Evolutionary conservation across 1,140 invertebrate species (phyloP).

Genomic region (Panagrolaimus sp.): DNA sequence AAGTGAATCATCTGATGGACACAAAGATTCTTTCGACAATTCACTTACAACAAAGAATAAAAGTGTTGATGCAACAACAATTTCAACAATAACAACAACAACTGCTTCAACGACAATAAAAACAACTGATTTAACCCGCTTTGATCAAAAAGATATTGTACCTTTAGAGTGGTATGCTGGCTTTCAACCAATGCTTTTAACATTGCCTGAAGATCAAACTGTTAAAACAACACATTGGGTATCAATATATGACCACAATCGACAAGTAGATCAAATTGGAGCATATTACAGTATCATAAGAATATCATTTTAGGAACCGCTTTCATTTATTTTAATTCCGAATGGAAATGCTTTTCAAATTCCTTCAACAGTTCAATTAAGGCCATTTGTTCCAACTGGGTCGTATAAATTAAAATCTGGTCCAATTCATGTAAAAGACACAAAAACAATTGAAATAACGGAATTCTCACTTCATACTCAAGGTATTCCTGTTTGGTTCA

Average conservation of each 20-base stretch:
- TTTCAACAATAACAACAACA: background rate
- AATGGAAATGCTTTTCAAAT: conserved; percentile 39
- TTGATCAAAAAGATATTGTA: conserved; percentile 14
- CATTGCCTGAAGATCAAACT: conserved; percentile 39
- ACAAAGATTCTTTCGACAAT: background rate
- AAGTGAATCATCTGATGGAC: conserved; percentile 12
- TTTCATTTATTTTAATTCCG: conserved; percentile 34
- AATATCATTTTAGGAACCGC: conserved; percentile 23
- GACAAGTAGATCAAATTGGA: conserved; percentile 30
- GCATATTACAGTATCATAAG: background rate
- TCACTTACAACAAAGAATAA: background rate
- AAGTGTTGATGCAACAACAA: background rate
- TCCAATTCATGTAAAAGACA: conserved; percentile 48
- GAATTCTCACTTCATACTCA: conserved; percentile 43
- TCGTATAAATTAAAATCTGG: conserved; percentile 44
- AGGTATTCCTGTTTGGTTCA: conserved; percentile 52
- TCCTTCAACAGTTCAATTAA: conserved; percentile 40
- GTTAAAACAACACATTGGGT: conserved; percentile 51
- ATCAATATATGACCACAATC: conserved; percentile 48
- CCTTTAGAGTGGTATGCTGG: conserved; percentile 55
- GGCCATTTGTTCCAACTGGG: conserved; percentile 41
- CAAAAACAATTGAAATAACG: conserved; percentile 53
- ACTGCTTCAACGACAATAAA: background rate
- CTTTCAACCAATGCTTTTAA: conserved; percentile 51
- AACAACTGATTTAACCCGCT: conserved; percentile 13